Percentiles rank a stretch among this genome's conserved stretches.
Conservation (phyloP, 1,140 invertebrate genomes). For the Drosophila simulans region DNA sequence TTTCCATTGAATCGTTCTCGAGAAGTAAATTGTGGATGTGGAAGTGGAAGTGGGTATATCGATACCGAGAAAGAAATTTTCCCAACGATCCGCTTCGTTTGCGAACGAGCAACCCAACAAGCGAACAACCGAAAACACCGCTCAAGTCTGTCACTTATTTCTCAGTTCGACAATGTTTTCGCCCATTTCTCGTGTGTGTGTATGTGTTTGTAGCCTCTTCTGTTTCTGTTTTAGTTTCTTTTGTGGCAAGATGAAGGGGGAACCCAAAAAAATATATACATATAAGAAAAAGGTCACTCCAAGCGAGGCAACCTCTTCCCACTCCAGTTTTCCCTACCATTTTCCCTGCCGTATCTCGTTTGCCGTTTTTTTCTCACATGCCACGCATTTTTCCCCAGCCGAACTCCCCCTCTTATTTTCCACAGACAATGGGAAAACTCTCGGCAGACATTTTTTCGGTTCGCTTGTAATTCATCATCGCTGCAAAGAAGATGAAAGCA, state of each 20-base stretch:
- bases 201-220: constrained; percentile 31
- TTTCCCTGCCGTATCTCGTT: constrained; percentile 49
- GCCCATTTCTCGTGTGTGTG: constrained; percentile 55
- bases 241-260: constrained; percentile 19
- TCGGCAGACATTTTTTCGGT: constrained; percentile 50
- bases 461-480: constrained; percentile 68
- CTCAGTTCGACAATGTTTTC: constrained; percentile 65
- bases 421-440: constrained; percentile 58
- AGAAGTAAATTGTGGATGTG: constrained; percentile 23
- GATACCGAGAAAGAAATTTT: constrained; percentile 64
- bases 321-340: constrained; percentile 16
- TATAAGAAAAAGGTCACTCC: constrained; percentile 57
- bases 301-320: constrained; percentile 35
- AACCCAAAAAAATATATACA: constrained; percentile 22
- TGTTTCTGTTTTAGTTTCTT: constrained; percentile 35
- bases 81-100: constrained; percentile 70
- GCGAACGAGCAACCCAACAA: constrained; percentile 19
- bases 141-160: constrained; percentile 43
- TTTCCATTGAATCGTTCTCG: constrained; percentile 79
- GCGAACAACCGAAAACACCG: constrained; percentile 28
- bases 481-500: constrained; percentile 46
- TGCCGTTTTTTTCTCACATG: constrained; percentile 77
- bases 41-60: constrained; percentile 28
- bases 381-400: constrained; percentile 62
- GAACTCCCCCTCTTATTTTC: background rate